Conservation (phyloP, 2,888 invertebrate genomes). For the Ceratothoa steindachneri region DNA sequence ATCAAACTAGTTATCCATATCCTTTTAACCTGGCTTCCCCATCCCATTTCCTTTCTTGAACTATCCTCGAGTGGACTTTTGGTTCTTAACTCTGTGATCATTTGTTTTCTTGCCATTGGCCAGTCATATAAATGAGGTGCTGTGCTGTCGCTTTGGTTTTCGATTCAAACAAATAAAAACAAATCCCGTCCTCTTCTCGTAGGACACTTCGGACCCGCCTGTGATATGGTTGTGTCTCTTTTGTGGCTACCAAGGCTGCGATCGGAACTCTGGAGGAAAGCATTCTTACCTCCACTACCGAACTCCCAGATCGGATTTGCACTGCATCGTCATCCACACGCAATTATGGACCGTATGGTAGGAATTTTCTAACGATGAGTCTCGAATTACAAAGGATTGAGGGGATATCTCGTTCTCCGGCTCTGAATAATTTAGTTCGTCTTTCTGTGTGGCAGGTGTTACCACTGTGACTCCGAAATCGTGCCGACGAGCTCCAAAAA, state of each 20-base stretch:
- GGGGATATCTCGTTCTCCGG: background rate
- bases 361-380: conserved; percentile 14
- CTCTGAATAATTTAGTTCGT: background rate
- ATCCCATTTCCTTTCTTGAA: no score
- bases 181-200: no score
- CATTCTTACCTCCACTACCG: conserved; percentile 72
- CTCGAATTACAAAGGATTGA: no score
- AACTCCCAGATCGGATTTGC: conserved; percentile 59
- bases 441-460: conserved; percentile 61
- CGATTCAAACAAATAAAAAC: no score
- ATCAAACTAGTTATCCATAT: no score
- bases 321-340: conserved; percentile 39
- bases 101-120: no score
- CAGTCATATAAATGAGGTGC: no score
- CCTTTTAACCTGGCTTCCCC: no score
- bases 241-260: conserved; percentile 72
- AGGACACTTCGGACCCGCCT: no score
- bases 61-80: no score
- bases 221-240: conserved; percentile 70
- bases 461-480: conserved; percentile 69
- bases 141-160: no score
- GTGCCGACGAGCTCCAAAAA: conserved; percentile 58
- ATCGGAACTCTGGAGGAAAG: conserved; percentile 56
- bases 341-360: conserved; percentile 45
- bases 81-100: no score